Percentiles rank a stretch among this genome's conserved stretches.
Conservation (phyloP, 2,113 vertebrate genomes). For the Prolemur simus region DNA sequence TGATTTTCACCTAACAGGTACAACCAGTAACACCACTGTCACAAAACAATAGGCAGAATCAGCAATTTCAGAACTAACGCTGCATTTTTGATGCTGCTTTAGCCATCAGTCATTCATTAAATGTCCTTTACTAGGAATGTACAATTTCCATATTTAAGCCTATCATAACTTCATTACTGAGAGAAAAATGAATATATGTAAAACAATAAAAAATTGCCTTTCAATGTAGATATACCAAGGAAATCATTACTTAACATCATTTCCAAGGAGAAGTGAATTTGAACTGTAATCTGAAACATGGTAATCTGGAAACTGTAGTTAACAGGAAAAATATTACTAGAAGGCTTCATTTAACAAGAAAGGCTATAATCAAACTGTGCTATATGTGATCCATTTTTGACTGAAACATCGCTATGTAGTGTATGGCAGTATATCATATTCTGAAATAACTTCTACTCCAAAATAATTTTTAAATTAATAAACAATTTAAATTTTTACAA, state of each 20-base stretch:
- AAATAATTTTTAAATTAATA: constrained; percentile 18
- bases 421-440: neutral
- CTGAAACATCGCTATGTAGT: neutral
- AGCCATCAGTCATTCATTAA: neutral
- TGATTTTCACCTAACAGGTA: neutral
- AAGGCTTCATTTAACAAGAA: neutral
- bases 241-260: neutral
- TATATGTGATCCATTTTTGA: neutral
- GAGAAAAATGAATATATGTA: neutral
- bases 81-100: neutral
- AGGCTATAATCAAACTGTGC: neutral
- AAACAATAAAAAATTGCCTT: neutral
- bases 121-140: neutral
- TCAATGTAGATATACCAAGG: neutral
- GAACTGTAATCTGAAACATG: neutral
- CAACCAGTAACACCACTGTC: neutral
- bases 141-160: neutral
- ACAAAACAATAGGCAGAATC: neutral
- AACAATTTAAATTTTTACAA: neutral
- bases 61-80: neutral
- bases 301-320: neutral
- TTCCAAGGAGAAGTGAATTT: neutral
- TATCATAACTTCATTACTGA: neutral
- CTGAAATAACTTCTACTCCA: constrained; percentile 47
- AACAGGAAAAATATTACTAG: neutral